Evolutionary conservation across 2,797 vertebrate species (phyloP), one percentile per base, ranked within the genome.

Genomic region (Rachycentron canadum): DNA sequence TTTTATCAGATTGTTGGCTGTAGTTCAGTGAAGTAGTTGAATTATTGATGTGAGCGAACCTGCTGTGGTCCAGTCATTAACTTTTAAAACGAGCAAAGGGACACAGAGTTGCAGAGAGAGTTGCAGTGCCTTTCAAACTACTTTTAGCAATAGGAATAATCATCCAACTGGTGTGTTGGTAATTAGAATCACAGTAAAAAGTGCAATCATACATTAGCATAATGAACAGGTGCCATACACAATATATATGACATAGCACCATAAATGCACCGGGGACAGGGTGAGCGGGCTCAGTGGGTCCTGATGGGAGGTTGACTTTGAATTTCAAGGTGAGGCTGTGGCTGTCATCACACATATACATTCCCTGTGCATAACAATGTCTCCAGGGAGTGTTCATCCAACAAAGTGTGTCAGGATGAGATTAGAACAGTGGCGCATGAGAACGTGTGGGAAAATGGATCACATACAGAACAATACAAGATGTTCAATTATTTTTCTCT

Each of bases 291-390:
- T 53, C 47, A 52, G 19, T 69, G 40, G 47, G 53, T 50, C 62
- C 74, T 73, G 30, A 63, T 73, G 60, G 55, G 62, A 83, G 69
- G 67, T 47, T 76, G 83, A 83, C 61, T 73, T 83, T 83, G 78
- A 78, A 14, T 80, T 87, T 90, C 84, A 91, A 89, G 87, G 86
- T 83, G 76, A 86, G 63, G 43, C 34, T 61, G 19, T 71, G 4
- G 55, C 87, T 82, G 85, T 78, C 76, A 59, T 64, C 60, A 30
- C 71, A 56, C 28, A 83, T 76, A 56, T 73, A 74, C 19, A 68
- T 83, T 59, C 23, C 13, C 57, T 67, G 58, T 59, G 69, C 84
- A 83, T 83, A 84, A 78, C 58, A 69, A 81, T 76, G 40, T 76
- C 86, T 66, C 81, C 32, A 10, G 83, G 88, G 82, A 78, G 34